phyloP scores from a whole-genome alignment of 37 sponge, comb jelly and placozoan genomes.

The Agelas oroides region DNA sequence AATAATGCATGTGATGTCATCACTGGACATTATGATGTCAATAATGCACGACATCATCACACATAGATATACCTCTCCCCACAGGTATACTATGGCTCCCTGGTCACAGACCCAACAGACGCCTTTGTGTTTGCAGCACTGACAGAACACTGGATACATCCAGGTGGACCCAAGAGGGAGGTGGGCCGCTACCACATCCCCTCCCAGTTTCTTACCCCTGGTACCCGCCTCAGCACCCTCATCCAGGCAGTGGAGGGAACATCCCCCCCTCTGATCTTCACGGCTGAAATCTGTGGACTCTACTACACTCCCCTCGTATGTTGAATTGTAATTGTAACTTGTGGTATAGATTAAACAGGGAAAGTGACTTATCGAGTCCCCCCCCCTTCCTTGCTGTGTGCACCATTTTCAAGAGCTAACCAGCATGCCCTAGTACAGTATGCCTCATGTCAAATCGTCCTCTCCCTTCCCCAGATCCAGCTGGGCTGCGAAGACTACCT shows the following conservation, averaged over 20 bases:
- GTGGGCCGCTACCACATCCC: slow-evolving; percentile 73
- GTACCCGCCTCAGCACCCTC: slow-evolving; percentile 38
- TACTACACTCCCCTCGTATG: slow-evolving; percentile 62
- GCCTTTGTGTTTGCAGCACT: slow-evolving; percentile 31
- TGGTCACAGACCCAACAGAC: slow-evolving; percentile 48
- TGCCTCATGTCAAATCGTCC: neutral
- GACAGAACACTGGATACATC: slow-evolving; percentile 81
- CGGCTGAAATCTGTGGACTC: slow-evolving; percentile 81
- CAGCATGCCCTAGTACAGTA: too few relatives aligned
- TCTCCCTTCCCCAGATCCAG: slow-evolving; percentile 34
- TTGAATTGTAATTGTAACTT: too few relatives aligned
- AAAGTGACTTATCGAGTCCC: too few relatives aligned
- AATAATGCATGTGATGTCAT: neutral
- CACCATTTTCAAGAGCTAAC: too few relatives aligned
- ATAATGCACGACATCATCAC: too few relatives aligned
- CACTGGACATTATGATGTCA: neutral
- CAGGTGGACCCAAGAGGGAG: slow-evolving; percentile 62
- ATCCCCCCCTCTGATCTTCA: slow-evolving; percentile 59
- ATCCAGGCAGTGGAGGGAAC: slow-evolving; percentile 64
- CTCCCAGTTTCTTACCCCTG: slow-evolving; percentile 58
- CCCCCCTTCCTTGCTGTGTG: too few relatives aligned
- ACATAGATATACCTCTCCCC: too few relatives aligned
- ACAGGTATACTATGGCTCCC: slow-evolving; percentile 83
- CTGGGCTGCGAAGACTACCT: slow-evolving; percentile 47
- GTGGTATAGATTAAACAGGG: too few relatives aligned